A percentile compares a stretch with the other conserved stretches of the same genome.
Conservation (phyloP, 2,797 vertebrate species). For the Miichthys miiuy region DNA sequence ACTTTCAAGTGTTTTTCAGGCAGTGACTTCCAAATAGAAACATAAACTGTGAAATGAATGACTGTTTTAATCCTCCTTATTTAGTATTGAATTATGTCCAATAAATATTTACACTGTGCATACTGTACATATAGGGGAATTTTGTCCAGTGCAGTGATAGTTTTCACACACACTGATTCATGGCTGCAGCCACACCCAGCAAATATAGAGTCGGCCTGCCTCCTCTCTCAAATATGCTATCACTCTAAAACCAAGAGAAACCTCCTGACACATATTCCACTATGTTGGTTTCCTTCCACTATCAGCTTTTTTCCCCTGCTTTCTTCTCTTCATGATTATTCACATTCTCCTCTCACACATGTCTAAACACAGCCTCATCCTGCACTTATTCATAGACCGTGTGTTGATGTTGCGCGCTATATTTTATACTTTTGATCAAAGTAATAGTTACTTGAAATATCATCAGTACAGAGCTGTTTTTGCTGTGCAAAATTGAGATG, state of each 20-base stretch:
- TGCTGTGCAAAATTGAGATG: not conserved
- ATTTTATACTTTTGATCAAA: not conserved
- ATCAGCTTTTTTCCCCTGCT: constrained; percentile 15
- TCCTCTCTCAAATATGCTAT: constrained; percentile 48
- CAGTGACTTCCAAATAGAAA: not conserved
- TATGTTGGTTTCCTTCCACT: constrained; percentile 18
- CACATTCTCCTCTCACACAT: constrained; percentile 25
- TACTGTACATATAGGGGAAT: constrained; percentile 68
- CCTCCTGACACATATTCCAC: constrained; percentile 30
- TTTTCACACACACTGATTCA: constrained; percentile 77
- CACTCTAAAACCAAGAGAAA: constrained; percentile 46
- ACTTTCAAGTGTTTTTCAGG: not conserved
- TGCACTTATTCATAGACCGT: constrained; percentile 1
- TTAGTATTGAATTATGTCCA: constrained; percentile 19
- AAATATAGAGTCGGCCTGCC: constrained; percentile 65
- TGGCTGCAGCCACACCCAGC: constrained; percentile 72
- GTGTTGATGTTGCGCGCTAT: constrained; percentile 24
- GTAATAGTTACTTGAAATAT: constrained; percentile 15
- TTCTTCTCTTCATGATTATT: not conserved
- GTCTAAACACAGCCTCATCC: constrained; percentile 23
- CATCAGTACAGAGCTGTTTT: not conserved
- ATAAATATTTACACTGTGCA: constrained; percentile 57
- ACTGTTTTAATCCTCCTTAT: not conserved
- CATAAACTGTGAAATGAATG: not conserved
- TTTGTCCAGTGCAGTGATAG: constrained; percentile 74